A percentile compares a stretch with the other conserved stretches of the same genome.
Conservation (phyloP, 2,113 vertebrate species). For the Pseudorhombus dupliciocellatus region DNA sequence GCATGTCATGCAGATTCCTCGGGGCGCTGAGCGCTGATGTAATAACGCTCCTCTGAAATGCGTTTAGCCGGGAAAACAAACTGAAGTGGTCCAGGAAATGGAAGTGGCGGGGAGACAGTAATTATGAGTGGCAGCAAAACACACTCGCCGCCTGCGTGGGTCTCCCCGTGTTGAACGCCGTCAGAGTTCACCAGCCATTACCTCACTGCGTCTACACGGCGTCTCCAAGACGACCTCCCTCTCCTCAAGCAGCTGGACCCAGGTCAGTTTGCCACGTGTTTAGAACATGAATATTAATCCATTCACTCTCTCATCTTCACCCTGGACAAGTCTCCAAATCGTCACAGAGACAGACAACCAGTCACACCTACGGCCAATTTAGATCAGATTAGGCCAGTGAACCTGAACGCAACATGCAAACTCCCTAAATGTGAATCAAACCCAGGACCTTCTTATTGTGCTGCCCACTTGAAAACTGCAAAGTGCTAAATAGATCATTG, state of each 20-base stretch:
- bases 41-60: constrained; percentile 58
- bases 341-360: too few species aligned
- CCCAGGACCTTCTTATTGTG: too few species aligned
- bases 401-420: too few species aligned
- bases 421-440: too few species aligned
- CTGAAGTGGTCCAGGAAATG: constrained; percentile 49
- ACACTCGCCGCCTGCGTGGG: constrained; percentile 52
- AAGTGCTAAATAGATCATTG: too few species aligned
- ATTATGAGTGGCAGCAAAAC: constrained; percentile 70
- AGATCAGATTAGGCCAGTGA: too few species aligned
- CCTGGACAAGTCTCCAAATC: too few species aligned
- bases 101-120: constrained; percentile 40
- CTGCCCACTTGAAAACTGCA: too few species aligned
- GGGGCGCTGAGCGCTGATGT: constrained; percentile 41
- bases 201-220: constrained; percentile 39
- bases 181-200: constrained; percentile 37
- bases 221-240: constrained; percentile 26
- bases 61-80: constrained; percentile 58
- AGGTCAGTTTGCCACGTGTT: too few species aligned
- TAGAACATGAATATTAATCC: too few species aligned
- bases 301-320: too few species aligned
- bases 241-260: constrained; percentile 2
- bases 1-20: constrained; percentile 7
- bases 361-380: too few species aligned
- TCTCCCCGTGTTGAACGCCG: constrained; percentile 38